phyloP scores from a whole-genome alignment of 2,888 invertebrate genomes.

The Scelioninae gen. 1 region DNA sequence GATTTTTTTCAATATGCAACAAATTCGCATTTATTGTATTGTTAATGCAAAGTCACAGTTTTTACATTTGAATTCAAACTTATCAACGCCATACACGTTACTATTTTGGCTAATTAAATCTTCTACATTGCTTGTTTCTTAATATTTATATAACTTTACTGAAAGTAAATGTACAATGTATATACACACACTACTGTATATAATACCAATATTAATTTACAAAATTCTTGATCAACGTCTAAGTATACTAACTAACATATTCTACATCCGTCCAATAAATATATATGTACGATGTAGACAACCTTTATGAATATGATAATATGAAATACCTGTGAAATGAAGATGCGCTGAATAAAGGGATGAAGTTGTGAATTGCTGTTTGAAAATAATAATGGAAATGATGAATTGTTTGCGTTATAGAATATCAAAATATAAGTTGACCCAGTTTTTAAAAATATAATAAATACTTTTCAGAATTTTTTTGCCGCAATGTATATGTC shows the following conservation, averaged over 20 bases:
- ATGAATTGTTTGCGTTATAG: neutral
- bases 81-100: neutral
- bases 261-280: slow-evolving; percentile 52
- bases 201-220: slow-evolving; percentile 8
- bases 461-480: neutral
- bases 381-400: slow-evolving; percentile 12
- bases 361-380: slow-evolving; percentile 15
- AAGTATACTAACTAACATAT: slow-evolving; percentile 2
- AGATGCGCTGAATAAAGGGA: slow-evolving; percentile 12
- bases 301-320: slow-evolving; percentile 23
- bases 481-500: slow-evolving; percentile 5
- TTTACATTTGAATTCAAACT: neutral
- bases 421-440: slow-evolving; percentile 4
- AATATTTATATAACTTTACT: neutral
- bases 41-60: neutral
- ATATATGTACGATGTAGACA: slow-evolving; percentile 30
- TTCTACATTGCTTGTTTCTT: too few relatives aligned
- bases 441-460: neutral
- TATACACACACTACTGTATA: neutral
- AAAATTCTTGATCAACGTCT: slow-evolving; percentile 7
- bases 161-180: neutral
- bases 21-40: slow-evolving; percentile 9
- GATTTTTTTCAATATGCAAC: slow-evolving; percentile 24
- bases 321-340: slow-evolving; percentile 20
- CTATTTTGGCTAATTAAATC: too few relatives aligned